Conservation (phyloP, 2,797 vertebrate genomes). For the Uromys caudimaculatus region DNA sequence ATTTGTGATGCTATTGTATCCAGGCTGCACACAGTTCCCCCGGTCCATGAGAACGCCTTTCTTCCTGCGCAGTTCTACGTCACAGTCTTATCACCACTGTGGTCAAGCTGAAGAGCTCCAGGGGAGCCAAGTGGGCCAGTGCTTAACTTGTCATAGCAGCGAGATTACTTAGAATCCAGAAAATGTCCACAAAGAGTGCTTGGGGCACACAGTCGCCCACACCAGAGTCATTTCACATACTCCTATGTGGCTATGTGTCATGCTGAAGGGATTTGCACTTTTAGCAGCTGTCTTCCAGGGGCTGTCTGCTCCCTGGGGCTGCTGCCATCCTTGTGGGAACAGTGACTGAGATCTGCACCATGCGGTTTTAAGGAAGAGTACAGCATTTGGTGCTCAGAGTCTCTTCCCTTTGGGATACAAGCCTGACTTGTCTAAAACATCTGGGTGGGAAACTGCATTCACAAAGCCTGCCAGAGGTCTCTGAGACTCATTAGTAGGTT, state of each 20-base stretch:
- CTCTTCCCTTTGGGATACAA: constrained; percentile 29
- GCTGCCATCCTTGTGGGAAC: not conserved
- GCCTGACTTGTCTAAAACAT: constrained; percentile 11
- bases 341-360: constrained; percentile 2
- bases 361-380: constrained; percentile 22
- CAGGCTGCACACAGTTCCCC: constrained; percentile 88
- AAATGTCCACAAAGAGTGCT: too few species aligned
- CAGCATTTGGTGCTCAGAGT: constrained; percentile 4
- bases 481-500: not conserved
- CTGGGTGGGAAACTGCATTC: not conserved
- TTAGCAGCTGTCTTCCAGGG: constrained; percentile 28
- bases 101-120: constrained; percentile 81
- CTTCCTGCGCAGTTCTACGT: constrained; percentile 84
- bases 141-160: not conserved
- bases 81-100: constrained; percentile 73
- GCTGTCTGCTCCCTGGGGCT: not conserved
- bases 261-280: constrained; percentile 18
- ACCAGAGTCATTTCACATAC: accelerated
- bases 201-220: not conserved
- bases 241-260: constrained; percentile 20
- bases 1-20: constrained; percentile 91
- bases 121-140: constrained; percentile 77
- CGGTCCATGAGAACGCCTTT: constrained; percentile 86
- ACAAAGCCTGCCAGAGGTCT: not conserved
- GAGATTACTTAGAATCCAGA: not conserved